These are phyloP conservation scores for Dascyllus trimaculatus DNA, from an alignment of 2,113 vertebrate genomes.

Conservation along the genomic window DNA sequence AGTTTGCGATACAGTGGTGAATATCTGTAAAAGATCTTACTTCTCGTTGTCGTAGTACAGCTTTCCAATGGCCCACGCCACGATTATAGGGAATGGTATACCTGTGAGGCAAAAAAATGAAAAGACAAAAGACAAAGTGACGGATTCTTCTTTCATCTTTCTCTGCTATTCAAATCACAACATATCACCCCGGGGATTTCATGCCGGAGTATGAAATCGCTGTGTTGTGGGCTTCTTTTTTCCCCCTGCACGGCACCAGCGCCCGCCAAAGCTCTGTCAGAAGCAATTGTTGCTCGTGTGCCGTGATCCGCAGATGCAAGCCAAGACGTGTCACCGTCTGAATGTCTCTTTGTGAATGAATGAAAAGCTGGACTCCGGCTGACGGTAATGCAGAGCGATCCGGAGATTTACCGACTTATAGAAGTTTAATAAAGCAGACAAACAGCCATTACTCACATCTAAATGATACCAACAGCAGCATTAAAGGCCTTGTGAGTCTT, in stretches of 20 bases:
- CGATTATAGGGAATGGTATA: slow-evolving; percentile 94
- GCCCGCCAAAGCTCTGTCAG: slow-evolving; percentile 66
- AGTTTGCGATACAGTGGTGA: slow-evolving; percentile 50
- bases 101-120: slow-evolving; percentile 76
- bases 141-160: slow-evolving; percentile 37
- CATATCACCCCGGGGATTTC: slow-evolving; percentile 51
- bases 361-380: slow-evolving; percentile 32
- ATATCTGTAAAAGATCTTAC: slow-evolving; percentile 82
- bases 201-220: slow-evolving; percentile 30
- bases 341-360: slow-evolving; percentile 37
- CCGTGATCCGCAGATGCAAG: slow-evolving; percentile 41
- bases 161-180: slow-evolving; percentile 41
- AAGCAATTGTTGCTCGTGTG: slow-evolving; percentile 31
- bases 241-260: background rate
- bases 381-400: slow-evolving; percentile 49
- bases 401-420: slow-evolving; percentile 25
- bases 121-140: slow-evolving; percentile 17
- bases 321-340: slow-evolving; percentile 48
- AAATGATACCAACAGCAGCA: slow-evolving; percentile 28
- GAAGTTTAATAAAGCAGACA: slow-evolving; percentile 28
- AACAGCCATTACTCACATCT: slow-evolving; percentile 40
- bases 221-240: background rate
- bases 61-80: slow-evolving; percentile 94
- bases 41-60: slow-evolving; percentile 97
- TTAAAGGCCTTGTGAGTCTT: background rate